These are phyloP conservation scores for Yponomeuta evonymella DNA, from an alignment of 2,888 invertebrate genomes.

Conservation along the genomic window DNA sequence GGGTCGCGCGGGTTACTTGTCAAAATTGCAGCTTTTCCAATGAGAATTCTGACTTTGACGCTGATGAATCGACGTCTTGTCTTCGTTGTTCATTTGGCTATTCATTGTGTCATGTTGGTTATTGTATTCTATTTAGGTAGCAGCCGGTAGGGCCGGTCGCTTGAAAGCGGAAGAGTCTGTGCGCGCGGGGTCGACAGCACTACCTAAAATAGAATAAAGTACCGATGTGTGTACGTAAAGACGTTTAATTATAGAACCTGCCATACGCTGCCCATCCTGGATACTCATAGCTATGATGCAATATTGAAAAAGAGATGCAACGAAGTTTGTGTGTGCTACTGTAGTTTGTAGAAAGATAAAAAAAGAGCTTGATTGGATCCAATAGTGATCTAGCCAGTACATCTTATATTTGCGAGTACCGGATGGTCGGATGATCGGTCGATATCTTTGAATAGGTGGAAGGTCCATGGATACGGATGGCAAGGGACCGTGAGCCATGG, in stretches of 20 bases:
- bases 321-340: too few species aligned
- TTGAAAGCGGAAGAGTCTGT: constrained; percentile 8
- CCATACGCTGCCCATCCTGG: background rate
- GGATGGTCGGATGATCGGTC: too few species aligned
- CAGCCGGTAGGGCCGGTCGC: background rate
- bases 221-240: background rate
- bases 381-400: too few species aligned
- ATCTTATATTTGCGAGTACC: too few species aligned
- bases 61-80: constrained; percentile 40
- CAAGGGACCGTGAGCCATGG: too few species aligned
- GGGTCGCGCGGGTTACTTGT: constrained; percentile 51
- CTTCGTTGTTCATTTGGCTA: constrained; percentile 17
- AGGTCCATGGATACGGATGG: too few species aligned
- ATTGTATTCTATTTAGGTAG: constrained; percentile 1
- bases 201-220: constrained; percentile 10
- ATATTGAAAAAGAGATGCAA: background rate
- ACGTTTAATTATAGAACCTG: constrained; percentile 5
- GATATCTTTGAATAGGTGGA: too few species aligned
- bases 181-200: constrained; percentile 16
- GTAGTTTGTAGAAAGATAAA: too few species aligned
- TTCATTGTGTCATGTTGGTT: background rate
- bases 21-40: constrained; percentile 23
- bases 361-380: too few species aligned
- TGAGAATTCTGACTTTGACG: constrained; percentile 6
- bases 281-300: background rate